phyloP scores from a whole-genome alignment of 1,140 invertebrate genomes.

The Acyrthosiphon pisum region DNA sequence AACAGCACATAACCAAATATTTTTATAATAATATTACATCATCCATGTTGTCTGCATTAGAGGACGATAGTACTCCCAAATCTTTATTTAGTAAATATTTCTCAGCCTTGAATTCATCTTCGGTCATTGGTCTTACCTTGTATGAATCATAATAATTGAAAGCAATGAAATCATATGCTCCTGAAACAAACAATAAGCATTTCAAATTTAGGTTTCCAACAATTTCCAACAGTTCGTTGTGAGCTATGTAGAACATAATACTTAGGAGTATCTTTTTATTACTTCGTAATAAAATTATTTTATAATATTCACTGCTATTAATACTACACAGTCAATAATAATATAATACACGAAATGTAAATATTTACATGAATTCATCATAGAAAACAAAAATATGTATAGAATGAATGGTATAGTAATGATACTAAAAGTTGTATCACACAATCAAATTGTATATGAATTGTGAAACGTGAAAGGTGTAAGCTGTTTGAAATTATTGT shows the following conservation, averaged over 20 bases:
- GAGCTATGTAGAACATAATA: too few relatives aligned
- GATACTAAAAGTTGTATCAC: too few relatives aligned
- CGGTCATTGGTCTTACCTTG: background rate
- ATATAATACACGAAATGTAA: background rate
- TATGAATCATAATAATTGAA: slow-evolving; percentile 3
- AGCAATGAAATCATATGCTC: background rate
- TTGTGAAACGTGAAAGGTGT: background rate
- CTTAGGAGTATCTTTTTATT: too few relatives aligned
- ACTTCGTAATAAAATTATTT: too few relatives aligned
- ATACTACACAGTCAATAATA: background rate
- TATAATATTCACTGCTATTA: background rate
- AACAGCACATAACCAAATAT: background rate
- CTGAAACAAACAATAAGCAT: background rate
- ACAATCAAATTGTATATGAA: background rate
- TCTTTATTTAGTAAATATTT: background rate
- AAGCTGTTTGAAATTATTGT: background rate
- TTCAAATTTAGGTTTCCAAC: background rate
- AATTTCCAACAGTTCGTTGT: background rate
- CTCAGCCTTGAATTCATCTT: background rate
- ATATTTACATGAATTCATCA: background rate
- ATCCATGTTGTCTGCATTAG: background rate
- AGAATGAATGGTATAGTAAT: background rate
- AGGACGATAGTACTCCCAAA: background rate
- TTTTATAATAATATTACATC: background rate
- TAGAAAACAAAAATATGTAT: background rate